Conservation (phyloP, 2,797 vertebrate genomes). For the Rhinella marina region DNA sequence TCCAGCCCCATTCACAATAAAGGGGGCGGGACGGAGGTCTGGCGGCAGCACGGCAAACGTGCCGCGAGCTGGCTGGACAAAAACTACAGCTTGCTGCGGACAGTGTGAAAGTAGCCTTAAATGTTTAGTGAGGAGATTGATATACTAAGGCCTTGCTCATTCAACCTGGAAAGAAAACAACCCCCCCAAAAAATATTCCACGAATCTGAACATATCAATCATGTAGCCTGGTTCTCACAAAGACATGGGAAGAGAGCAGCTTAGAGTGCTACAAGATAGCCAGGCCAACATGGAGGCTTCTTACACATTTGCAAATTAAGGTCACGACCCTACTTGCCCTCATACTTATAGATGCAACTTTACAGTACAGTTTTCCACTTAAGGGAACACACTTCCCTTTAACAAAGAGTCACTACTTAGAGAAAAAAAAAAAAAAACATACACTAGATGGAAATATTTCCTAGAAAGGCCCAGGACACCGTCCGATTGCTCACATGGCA, state of each 20-base stretch:
- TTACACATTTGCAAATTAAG: conserved; percentile 73
- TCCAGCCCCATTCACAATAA: no score
- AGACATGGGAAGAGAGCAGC: conserved; percentile 63
- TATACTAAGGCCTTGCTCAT: no score
- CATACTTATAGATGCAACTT: conserved; percentile 50
- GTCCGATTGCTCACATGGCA: neutral
- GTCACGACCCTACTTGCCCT: conserved; percentile 69
- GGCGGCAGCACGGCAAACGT: no score
- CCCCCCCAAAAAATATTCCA: neutral
- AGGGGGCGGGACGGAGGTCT: no score
- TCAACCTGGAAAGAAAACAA: no score
- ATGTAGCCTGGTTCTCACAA: conserved; percentile 72
- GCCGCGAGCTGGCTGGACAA: no score
- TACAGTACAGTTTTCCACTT: conserved; percentile 24
- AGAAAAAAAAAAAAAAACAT: neutral
- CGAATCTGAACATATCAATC: conserved; percentile 69
- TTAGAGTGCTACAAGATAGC: neutral
- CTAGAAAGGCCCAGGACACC: neutral
- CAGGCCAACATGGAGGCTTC: conserved; percentile 64
- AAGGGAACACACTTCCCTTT: neutral
- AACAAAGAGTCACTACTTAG: neutral
- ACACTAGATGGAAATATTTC: neutral
- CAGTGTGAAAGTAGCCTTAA: no score
- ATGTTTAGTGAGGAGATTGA: no score
- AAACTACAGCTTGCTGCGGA: no score